Evolutionary conservation across 1,140 invertebrate genomes (phyloP).

Genomic region (Tetramorium parvispinum): DNA sequence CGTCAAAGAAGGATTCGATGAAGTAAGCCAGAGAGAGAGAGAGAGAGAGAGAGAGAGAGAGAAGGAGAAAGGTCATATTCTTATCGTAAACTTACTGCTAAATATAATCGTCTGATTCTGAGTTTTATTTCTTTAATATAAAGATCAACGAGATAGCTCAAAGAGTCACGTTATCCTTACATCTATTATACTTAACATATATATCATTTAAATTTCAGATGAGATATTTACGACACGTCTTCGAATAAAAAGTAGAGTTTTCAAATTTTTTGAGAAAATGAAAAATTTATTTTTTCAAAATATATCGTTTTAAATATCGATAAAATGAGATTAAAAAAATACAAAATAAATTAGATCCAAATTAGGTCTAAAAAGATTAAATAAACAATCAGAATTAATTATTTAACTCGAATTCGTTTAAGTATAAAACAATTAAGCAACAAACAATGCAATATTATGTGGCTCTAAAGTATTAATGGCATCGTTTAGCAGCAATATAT

Average conservation of each 20-base stretch:
- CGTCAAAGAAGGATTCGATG: neutral
- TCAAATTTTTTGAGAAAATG: neutral
- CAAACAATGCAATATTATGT: neutral
- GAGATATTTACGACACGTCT: neutral
- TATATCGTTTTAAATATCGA: neutral
- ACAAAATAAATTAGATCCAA: neutral
- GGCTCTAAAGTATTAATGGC: neutral
- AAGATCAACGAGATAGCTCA: neutral
- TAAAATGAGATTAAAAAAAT: neutral
- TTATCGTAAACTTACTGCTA: neutral
- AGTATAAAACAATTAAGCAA: neutral
- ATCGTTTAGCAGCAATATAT: neutral
- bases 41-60: neutral
- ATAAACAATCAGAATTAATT: neutral
- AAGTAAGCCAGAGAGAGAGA: neutral
- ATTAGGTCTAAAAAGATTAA: neutral
- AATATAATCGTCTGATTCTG: neutral
- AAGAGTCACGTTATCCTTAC: neutral
- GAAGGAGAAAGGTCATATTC: neutral
- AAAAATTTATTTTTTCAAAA: neutral
- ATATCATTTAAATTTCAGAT: neutral
- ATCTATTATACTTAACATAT: neutral
- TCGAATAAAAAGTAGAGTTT: neutral
- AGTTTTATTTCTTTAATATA: slow-evolving; percentile 23
- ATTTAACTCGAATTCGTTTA: neutral